A percentile compares a stretch with the other conserved stretches of the same genome.
phyloP scores from a whole-genome alignment of 1,140 invertebrate species.

The Leptoteleia sp. region DNA sequence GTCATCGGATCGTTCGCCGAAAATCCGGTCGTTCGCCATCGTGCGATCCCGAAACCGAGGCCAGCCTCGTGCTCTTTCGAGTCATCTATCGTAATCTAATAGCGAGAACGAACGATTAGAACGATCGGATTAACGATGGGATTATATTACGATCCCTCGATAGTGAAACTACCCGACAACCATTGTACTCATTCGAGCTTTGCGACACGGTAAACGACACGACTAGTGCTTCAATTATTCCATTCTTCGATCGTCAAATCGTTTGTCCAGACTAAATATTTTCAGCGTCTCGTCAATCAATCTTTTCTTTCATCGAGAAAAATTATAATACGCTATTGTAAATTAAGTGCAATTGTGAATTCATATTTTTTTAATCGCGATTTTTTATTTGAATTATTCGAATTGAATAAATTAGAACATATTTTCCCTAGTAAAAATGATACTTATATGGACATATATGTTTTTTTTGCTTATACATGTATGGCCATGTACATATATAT shows the following conservation, averaged over 20 bases:
- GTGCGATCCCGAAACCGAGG: too few relatives aligned
- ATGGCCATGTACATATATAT: too few relatives aligned
- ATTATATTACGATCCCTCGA: slow-evolving; percentile 52
- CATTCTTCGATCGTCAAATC: slow-evolving; percentile 26
- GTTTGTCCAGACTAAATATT: slow-evolving; percentile 2
- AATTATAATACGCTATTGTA: too few relatives aligned
- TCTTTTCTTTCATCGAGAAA: too few relatives aligned
- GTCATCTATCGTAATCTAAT: slow-evolving; percentile 14
- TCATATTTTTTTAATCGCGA: too few relatives aligned
- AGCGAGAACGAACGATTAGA: slow-evolving; percentile 38
- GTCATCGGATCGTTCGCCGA: not conserved
- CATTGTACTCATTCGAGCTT: slow-evolving; percentile 52
- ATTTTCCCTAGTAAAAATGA: too few relatives aligned
- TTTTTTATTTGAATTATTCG: too few relatives aligned
- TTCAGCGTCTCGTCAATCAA: not conserved
- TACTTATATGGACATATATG: too few relatives aligned
- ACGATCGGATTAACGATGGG: slow-evolving; percentile 48
- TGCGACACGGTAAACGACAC: slow-evolving; percentile 5
- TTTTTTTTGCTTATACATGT: too few relatives aligned
- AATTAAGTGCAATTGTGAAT: too few relatives aligned
- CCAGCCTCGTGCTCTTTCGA: slow-evolving; percentile 8
- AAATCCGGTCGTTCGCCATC: too few relatives aligned
- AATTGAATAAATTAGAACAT: too few relatives aligned
- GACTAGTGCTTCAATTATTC: slow-evolving; percentile 31
- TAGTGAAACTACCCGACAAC: slow-evolving; percentile 47